Percentiles rank a stretch among this genome's conserved stretches.
Conservation (phyloP, 2,888 invertebrate genomes). For the Lasioglossum malachurum region DNA sequence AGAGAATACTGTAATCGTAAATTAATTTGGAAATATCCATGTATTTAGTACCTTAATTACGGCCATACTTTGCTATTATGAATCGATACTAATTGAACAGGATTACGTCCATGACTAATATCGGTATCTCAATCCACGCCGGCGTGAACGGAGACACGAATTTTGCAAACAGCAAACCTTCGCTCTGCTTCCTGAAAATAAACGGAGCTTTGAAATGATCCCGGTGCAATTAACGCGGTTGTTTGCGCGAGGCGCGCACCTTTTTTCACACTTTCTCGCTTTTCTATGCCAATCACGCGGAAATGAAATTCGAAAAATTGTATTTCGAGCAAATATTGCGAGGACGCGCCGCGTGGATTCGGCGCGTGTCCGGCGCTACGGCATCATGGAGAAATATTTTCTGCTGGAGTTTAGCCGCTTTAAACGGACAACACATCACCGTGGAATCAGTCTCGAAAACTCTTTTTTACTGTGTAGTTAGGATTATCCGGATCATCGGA, state of each 20-base stretch:
- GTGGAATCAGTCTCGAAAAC: background rate
- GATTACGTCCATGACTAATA: background rate
- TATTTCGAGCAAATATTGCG: background rate
- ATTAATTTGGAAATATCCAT: no score
- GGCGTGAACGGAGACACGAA: background rate
- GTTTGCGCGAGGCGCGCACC: background rate
- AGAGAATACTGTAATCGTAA: no score
- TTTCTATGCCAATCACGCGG: background rate
- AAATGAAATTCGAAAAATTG: constrained; percentile 6
- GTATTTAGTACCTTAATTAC: no score
- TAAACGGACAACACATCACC: background rate
- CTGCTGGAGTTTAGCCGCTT: background rate
- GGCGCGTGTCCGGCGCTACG: background rate
- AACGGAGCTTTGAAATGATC: constrained; percentile 2
- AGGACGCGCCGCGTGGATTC: background rate
- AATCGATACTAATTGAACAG: no score
- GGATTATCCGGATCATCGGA: background rate
- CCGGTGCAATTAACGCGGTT: background rate
- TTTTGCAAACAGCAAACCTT: background rate
- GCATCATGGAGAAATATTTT: background rate
- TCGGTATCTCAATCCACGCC: background rate
- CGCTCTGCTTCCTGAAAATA: background rate
- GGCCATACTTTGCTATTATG: background rate
- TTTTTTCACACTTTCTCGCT: background rate
- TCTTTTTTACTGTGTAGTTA: background rate